These are phyloP conservation scores for Nautilus pompilius DNA, from an alignment of 1,140 invertebrate species.

Conservation along the genomic window DNA sequence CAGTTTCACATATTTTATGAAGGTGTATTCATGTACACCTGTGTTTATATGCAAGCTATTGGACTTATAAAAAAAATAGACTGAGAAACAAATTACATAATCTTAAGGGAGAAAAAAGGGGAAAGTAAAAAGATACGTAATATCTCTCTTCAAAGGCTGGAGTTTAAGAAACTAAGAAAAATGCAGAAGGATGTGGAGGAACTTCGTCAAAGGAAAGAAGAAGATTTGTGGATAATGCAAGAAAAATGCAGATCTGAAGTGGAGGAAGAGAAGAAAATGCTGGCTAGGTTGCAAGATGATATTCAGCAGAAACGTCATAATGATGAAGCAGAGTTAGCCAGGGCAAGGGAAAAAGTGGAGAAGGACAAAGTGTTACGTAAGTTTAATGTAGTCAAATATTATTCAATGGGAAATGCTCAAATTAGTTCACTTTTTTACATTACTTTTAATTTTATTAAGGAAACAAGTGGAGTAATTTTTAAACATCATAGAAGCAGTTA, in stretches of 20 bases:
- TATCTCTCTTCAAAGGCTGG: constrained; percentile 25
- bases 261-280: constrained; percentile 27
- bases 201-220: constrained; percentile 28
- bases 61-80: no score
- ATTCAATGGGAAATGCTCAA: not conserved
- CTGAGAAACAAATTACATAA: no score
- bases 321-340: constrained; percentile 28
- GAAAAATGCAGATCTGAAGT: constrained; percentile 32
- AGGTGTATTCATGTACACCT: no score
- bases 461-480: no score
- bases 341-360: constrained; percentile 24
- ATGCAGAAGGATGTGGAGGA: constrained; percentile 34
- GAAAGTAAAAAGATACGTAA: no score
- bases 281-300: constrained; percentile 22
- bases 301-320: constrained; percentile 18
- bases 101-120: no score
- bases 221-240: constrained; percentile 37
- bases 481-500: no score
- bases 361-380: constrained; percentile 38
- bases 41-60: no score
- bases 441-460: no score
- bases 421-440: not conserved
- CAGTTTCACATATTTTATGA: no score
- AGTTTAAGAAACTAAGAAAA: constrained; percentile 31
- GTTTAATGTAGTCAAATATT: constrained; percentile 8